Evolutionary conservation across 64 coral and sea anemone genomes (phyloP).

Genomic region (Hydrozoanthus tunicans): DNA sequence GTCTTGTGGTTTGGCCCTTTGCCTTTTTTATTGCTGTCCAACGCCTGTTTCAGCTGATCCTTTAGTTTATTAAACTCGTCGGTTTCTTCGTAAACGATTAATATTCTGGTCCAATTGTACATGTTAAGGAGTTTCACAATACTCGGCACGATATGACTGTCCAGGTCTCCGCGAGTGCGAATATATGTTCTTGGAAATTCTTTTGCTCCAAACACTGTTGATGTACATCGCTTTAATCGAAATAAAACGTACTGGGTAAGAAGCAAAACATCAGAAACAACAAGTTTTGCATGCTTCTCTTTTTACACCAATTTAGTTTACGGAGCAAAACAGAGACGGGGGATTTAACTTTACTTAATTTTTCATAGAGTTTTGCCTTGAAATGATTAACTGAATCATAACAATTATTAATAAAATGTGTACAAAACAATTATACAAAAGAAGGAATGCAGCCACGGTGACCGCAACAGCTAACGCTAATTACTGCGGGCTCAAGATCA

Average conservation of each 20-base stretch:
- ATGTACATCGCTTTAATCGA: neutral
- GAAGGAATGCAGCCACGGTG: too few species aligned
- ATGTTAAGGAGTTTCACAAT: neutral
- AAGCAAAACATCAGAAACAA: too few species aligned
- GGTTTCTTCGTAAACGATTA: neutral
- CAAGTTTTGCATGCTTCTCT: too few species aligned
- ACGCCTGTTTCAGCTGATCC: neutral
- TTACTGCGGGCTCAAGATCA: neutral
- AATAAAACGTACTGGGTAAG: neutral
- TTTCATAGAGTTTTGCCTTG: too few species aligned
- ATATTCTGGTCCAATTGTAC: neutral
- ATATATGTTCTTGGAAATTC: neutral
- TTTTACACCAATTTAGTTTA: too few species aligned
- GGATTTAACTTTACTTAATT: too few species aligned
- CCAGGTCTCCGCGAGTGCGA: neutral
- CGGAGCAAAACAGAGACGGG: too few species aligned
- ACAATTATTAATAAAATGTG: too few species aligned
- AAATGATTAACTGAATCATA: too few species aligned
- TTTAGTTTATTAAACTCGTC: neutral
- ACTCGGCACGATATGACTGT: neutral
- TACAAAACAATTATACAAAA: too few species aligned
- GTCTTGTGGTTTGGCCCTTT: neutral
- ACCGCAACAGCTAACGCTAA: too few species aligned
- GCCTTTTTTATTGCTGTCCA: neutral
- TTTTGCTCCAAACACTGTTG: neutral